A percentile compares a stretch with the other conserved stretches of the same genome.
Conservation (phyloP, 2,797 vertebrate genomes). For the Lepidocolaptes lacrymiger region DNA sequence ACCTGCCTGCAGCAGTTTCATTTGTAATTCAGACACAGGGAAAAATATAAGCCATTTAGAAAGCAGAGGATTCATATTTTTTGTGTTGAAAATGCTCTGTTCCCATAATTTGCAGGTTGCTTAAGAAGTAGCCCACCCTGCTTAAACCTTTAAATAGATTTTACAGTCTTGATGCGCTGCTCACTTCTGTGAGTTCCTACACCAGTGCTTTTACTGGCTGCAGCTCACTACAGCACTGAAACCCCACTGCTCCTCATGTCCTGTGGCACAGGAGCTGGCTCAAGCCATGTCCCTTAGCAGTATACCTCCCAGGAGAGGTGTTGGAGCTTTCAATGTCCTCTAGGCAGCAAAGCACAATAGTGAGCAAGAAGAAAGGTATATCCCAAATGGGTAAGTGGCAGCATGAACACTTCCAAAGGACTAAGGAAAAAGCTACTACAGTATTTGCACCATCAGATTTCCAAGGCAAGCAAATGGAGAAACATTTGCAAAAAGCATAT, state of each 20-base stretch:
- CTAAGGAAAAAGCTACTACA: not conserved
- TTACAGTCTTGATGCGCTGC: not conserved
- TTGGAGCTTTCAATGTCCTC: not conserved
- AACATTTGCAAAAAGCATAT: not conserved
- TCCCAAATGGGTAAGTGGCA: not conserved
- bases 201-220: not conserved
- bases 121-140: not conserved
- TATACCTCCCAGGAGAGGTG: not conserved
- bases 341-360: not conserved
- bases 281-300: not conserved
- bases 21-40: not conserved
- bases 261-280: not conserved
- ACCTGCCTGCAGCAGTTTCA: not conserved
- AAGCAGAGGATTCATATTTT: not conserved
- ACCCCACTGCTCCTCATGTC: not conserved
- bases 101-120: not conserved
- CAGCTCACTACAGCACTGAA: not conserved
- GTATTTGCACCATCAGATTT: not conserved
- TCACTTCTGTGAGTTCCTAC: not conserved
- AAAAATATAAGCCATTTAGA: not conserved
- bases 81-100: not conserved
- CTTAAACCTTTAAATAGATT: not conserved
- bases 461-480: not conserved
- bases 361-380: not conserved
- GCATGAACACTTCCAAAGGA: not conserved